Evolutionary conservation across 2,797 vertebrate species (phyloP).

Genomic region (Jordanella pulchra): DNA sequence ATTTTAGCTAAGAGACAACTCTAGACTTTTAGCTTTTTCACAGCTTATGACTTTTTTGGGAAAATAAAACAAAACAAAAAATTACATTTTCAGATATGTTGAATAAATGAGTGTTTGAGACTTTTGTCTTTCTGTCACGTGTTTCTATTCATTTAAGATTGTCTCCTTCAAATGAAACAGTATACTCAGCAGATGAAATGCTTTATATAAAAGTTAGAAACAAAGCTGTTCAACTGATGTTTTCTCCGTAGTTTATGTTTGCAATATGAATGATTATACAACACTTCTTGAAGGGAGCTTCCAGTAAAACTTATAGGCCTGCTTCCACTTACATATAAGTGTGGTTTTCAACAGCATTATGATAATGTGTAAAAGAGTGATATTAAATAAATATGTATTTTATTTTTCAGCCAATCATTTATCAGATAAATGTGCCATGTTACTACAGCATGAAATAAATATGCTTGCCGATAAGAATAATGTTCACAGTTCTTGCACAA

Average conservation of each 20-base stretch:
- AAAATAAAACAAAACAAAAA: background rate
- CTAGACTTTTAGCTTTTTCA: background rate
- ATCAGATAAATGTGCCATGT: constrained; percentile 4
- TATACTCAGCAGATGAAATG: constrained; percentile 14
- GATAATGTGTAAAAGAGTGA: background rate
- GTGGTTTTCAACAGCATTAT: constrained; percentile 37
- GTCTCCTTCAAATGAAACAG: background rate
- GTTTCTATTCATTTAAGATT: background rate
- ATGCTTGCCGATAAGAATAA: background rate
- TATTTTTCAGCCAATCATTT: constrained; percentile 9
- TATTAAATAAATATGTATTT: constrained; percentile 2
- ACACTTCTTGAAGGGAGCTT: constrained; percentile 9
- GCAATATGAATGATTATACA: background rate
- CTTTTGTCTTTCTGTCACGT: background rate
- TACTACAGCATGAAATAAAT: constrained; percentile 31
- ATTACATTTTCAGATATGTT: constrained; percentile 3
- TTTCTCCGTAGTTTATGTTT: background rate
- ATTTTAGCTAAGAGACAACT: background rate
- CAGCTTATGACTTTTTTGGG: background rate
- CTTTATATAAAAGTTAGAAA: constrained; percentile 11
- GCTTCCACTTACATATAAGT: constrained; percentile 13
- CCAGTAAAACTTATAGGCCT: background rate
- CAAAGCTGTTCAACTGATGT: background rate
- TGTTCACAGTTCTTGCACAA: background rate
- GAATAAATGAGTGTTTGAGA: background rate